phyloP scores from a whole-genome alignment of 2,113 vertebrate species.

The Lophotis ruficrista region DNA sequence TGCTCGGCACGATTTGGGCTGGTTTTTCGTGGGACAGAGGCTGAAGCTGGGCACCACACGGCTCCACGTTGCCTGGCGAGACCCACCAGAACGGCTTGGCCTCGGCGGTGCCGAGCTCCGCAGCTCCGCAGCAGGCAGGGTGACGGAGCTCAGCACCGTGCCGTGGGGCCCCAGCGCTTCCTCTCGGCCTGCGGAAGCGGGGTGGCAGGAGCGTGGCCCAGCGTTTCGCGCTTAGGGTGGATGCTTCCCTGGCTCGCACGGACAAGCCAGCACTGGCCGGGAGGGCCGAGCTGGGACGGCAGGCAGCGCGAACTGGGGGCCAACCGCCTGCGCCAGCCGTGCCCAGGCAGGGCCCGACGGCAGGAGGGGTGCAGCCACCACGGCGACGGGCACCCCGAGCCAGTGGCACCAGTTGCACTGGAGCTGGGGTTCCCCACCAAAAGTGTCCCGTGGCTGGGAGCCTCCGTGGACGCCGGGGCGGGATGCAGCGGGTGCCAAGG shows the following conservation, averaged over 20 bases:
- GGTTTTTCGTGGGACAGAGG: neutral
- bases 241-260: fast-evolving
- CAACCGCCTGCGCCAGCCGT: neutral
- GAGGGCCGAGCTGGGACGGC: too few relatives aligned
- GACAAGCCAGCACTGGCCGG: neutral
- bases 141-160: neutral
- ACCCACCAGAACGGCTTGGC: neutral
- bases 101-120: fast-evolving
- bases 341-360: neutral
- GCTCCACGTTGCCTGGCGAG: fast-evolving
- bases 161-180: neutral
- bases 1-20: fast-evolving
- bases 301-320: neutral
- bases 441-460: neutral
- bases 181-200: neutral
- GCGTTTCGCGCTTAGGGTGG: neutral
- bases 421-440: neutral
- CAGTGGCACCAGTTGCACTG: neutral
- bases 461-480: neutral
- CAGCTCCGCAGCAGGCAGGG: neutral
- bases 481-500: neutral
- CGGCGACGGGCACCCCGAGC: neutral
- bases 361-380: neutral
- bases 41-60: neutral
- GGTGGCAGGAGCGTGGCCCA: neutral